phyloP scores from a whole-genome alignment of 92 coral and sea anemone species.

The Epizoanthus ramosus region DNA sequence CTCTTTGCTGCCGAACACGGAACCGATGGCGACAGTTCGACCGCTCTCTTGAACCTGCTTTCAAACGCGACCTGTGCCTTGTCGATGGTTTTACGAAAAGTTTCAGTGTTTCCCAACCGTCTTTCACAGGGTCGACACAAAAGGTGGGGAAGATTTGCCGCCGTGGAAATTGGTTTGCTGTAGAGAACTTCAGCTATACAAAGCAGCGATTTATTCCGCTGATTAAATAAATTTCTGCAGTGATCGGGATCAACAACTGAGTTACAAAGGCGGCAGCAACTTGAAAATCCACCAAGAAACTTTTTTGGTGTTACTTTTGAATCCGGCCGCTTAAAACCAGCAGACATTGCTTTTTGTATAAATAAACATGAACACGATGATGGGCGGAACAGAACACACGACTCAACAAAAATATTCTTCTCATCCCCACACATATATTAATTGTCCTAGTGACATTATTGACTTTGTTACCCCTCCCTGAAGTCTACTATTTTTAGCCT shows the following conservation, averaged over 20 bases:
- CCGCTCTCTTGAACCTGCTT: constrained; percentile 19
- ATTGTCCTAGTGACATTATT: constrained; percentile 2
- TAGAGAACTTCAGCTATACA: constrained; percentile 3
- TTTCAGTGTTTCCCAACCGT: constrained; percentile 11
- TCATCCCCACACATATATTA: constrained; percentile 6
- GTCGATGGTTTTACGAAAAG: not conserved
- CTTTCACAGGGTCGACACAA: constrained; percentile 10
- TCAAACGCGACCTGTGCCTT: constrained; percentile 3
- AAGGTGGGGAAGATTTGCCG: constrained; percentile 17
- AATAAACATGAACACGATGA: not conserved
- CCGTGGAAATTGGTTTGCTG: not conserved
- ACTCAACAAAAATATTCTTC: not conserved
- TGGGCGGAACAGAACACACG: constrained; percentile 13
- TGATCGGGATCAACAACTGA: not conserved
- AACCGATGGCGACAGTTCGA: constrained; percentile 19
- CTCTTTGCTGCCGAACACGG: constrained; percentile 9
- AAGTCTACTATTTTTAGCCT: constrained; percentile 8
- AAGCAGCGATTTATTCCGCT: not conserved
- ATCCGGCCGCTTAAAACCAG: no score
- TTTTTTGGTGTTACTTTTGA: constrained; percentile 1
- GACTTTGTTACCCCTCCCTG: constrained; percentile 19
- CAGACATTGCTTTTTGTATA: not conserved
- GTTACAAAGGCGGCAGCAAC: constrained; percentile 21
- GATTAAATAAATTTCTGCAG: constrained; percentile 16
- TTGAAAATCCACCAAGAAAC: constrained; percentile 1